Base-by-base conservation (phyloP, 2,113 vertebrate species). In the Poeciliopsis prolifica region DNA sequence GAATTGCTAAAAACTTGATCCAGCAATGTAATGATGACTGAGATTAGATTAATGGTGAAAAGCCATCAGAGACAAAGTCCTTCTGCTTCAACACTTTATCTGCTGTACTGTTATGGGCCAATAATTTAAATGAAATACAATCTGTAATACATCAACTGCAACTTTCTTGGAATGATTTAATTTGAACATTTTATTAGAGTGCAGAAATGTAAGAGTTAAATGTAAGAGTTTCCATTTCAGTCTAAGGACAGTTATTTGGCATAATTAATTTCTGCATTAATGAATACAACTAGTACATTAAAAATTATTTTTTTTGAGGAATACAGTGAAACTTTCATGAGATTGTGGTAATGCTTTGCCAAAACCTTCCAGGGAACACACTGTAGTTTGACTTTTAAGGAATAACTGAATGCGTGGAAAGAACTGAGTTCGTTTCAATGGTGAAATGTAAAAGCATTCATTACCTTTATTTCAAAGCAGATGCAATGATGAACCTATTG, bases 261-360 rank as follows among this genome's bases (percentile, higher is more conserved):
- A 77, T 89, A 85, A 91, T 92, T 87, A 89, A 86, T 91, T 86
- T 88, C 75, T 51, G 44, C 64, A 70, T 77, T 86, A 85, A 79
- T 58, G 70, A 19, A 65, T 77, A 83, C 76, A 85, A 87, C 72
- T 10, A 37, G 14, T 17, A 77, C 75, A 77, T 86, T 2, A 64
- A 77, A 88, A 85, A 87, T 91, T 92, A 89, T 79, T 92, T 35
- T 35, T 35, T 35, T 35, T 35, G 91, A 92, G 87, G 80, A 87
- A 91, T 89, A 93, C 82, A 89, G 81, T 90, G 91, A 93, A 91
- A 90, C 88, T 87, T 86, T 80, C 65, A 89, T 89, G 86, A 93
- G 78, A 84, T 84, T 62, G 54, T 83, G 80, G 77, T 84, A 77
- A 82, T 86, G 91, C 89, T 92, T 86, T 85, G 75, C 75, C 76